These are phyloP conservation scores for Listronotus bonariensis DNA, from an alignment of 1,140 invertebrate genomes.

Conservation along the genomic window DNA sequence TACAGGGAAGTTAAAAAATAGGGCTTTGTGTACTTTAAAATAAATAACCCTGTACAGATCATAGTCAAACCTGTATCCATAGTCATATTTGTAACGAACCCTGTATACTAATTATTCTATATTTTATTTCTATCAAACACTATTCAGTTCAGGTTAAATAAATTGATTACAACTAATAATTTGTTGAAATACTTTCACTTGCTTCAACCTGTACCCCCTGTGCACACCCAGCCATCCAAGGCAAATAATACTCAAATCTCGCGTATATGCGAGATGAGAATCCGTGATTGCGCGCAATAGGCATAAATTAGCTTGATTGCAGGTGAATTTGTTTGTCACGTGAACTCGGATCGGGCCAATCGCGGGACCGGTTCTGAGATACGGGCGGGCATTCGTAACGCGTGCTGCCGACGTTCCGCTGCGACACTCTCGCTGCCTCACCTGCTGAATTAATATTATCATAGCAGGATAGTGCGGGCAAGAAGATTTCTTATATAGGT, in stretches of 20 bases:
- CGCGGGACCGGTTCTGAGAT: not conserved
- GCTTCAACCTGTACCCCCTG: not conserved
- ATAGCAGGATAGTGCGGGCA: no score
- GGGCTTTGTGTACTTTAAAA: no score
- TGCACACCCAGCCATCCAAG: not conserved
- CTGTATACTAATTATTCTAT: no score
- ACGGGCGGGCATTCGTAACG: conserved; percentile 5
- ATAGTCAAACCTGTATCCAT: no score
- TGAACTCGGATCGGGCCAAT: conserved; percentile 5
- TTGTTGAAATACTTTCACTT: not conserved
- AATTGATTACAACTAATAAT: not conserved
- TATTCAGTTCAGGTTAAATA: no score
- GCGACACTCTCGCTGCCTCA: not conserved
- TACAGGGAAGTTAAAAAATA: no score
- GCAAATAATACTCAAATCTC: conserved; percentile 4
- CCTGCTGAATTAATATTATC: conserved; percentile 8
- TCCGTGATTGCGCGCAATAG: conserved; percentile 15
- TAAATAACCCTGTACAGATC: no score
- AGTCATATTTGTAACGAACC: no score
- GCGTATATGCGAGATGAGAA: not conserved
- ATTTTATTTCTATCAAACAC: no score
- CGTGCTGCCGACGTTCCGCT: conserved; percentile 12
- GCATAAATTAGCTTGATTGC: conserved; percentile 17
- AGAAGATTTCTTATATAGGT: no score
- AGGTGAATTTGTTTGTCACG: conserved; percentile 18